Evolutionary conservation across 2,113 vertebrate genomes (phyloP), one percentile per base, ranked within the genome.

Genomic region (Trachemys scripta): DNA sequence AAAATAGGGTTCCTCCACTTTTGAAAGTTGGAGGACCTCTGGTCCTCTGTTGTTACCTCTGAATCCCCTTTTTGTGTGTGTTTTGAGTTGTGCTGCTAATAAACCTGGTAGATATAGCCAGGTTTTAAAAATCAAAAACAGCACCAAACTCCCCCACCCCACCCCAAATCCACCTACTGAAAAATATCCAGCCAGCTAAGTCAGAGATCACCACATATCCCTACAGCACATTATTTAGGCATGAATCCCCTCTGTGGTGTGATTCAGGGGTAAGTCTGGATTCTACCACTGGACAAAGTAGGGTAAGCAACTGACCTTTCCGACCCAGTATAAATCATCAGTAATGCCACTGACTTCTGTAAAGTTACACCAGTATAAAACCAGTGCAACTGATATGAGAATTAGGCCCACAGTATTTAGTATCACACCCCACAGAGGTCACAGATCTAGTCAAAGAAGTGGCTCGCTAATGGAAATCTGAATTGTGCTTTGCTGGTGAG

Each of bases 11-110:
- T 38, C 29, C 76, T 82, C 27, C 5, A 5, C 8, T 9, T 17
- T 12, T 62, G 47, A 54, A 45, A 35, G 38, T 13, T 38, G 19
- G 17, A 38, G 72, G 13, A 20, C 84, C 75, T 27, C 57, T 59
- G 59, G 0, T 10, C 45, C 75, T 1, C 0, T 16, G 31, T 8
- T 80, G 62, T 5, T 3, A 62, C 14, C 3, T 84, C 72, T 80
- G 20, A 11, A 31, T 3, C 0, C 5, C 16, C 9, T 27, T 78
- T 25, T 25, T 78, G 42, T 12, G 3, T 62, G 29, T 42, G 10
- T 78, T 78, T 45, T 47, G 38, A 78, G 6, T 45, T 22, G 10
- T 25, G 38, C 42, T 29, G 12, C 76, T 79, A 49, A 27, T 79
- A 49, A 25, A 8, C 76, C 76, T 79, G 4, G 7, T 27, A 47